Percentiles rank a stretch among this genome's conserved stretches.
Evolutionary conservation across 2,888 invertebrate genomes (phyloP).

Genomic region (Germaria angustata): DNA sequence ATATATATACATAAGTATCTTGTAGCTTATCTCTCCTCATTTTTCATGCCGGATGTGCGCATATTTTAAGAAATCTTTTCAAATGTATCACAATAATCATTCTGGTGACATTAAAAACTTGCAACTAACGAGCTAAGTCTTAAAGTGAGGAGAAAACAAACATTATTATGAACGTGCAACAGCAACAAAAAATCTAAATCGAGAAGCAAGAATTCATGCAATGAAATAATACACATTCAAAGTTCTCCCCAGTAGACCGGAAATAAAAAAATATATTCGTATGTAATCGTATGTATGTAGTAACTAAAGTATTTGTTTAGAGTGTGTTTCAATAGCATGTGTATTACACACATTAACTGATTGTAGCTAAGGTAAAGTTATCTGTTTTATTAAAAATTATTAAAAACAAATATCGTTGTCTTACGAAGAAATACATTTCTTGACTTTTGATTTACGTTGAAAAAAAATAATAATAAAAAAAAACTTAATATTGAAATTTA

Average conservation of each 20-base stretch:
- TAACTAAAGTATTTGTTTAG: not conserved
- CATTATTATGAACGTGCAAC: not conserved
- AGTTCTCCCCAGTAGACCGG: not conserved
- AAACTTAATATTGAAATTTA: too few species aligned
- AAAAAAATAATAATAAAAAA: too few species aligned
- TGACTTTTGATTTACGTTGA: too few species aligned
- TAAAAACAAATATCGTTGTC: too few species aligned
- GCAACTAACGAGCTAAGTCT: constrained; percentile 28
- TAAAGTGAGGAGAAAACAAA: constrained; percentile 8
- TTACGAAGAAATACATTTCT: too few species aligned
- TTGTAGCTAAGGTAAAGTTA: too few species aligned
- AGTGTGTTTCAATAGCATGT: too few species aligned
- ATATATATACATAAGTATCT: not conserved
- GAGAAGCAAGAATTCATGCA: too few species aligned
- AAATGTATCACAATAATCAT: constrained; percentile 31
- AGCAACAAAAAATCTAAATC: not conserved
- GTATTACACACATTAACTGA: too few species aligned
- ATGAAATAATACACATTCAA: not conserved
- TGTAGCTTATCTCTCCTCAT: not conserved
- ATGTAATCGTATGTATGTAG: too few species aligned
- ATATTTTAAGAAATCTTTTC: constrained; percentile 41
- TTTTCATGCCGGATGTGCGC: constrained; percentile 31
- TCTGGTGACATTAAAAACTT: constrained; percentile 14
- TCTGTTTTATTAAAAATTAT: too few species aligned
- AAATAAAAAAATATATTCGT: not conserved